These are phyloP conservation scores for Choristoneura fumiferana DNA, from an alignment of 1,140 invertebrate genomes.

Conservation along the genomic window DNA sequence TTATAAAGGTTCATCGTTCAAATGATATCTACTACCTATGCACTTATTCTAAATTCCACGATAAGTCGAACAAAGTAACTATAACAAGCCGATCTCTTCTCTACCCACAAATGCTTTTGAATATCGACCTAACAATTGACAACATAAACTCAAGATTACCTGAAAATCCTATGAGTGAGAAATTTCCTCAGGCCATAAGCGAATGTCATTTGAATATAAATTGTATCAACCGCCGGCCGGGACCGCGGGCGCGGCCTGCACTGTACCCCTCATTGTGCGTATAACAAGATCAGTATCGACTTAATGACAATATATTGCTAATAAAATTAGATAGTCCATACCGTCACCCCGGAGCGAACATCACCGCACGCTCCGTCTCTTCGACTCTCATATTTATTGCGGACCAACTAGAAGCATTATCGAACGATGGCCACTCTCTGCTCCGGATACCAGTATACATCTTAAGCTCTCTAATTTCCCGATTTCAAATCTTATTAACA, in stretches of 20 bases:
- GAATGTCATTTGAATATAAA: conserved; percentile 77
- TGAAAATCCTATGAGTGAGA: conserved; percentile 72
- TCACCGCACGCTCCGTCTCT: conserved; percentile 43
- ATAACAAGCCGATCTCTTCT: conserved; percentile 6
- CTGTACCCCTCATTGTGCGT: conserved; percentile 72
- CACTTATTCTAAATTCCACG: conserved; percentile 9
- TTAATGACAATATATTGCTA: conserved; percentile 79
- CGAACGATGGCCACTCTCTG: conserved; percentile 56
- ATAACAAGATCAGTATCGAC: conserved; percentile 78
- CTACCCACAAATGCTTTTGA: conserved; percentile 26
- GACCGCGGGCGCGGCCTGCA: conserved; percentile 43
- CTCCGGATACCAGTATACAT: conserved; percentile 54
- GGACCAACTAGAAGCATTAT: conserved; percentile 74
- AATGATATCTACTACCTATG: background rate
- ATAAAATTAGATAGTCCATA: conserved; percentile 77
- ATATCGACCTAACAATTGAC: conserved; percentile 38
- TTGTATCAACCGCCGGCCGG: conserved; percentile 53
- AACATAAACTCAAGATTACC: conserved; percentile 71
- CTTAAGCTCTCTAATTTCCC: conserved; percentile 39
- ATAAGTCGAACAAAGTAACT: conserved; percentile 5
- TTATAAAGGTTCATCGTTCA: conserved; percentile 4
- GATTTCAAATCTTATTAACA: conserved; percentile 55
- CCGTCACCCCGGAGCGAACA: conserved; percentile 61
- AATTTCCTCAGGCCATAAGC: conserved; percentile 65
- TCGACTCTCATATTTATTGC: conserved; percentile 72